These are phyloP conservation scores for Syngnathus scovelli DNA, from an alignment of 2,113 vertebrate genomes.

Conservation along the genomic window DNA sequence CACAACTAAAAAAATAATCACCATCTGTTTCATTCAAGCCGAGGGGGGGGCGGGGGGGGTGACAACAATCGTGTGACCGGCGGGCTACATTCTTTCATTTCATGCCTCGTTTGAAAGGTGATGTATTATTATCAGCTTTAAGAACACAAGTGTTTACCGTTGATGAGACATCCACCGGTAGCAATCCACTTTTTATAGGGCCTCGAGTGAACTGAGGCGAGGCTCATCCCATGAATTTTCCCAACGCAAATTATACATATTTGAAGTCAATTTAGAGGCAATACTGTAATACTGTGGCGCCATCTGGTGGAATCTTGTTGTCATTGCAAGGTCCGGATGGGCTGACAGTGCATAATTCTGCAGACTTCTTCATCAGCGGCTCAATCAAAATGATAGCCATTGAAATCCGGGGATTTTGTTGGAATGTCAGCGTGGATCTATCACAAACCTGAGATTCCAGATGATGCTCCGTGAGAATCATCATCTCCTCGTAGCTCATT, in stretches of 20 bases:
- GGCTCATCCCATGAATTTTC: background rate
- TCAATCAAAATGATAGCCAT: too few species aligned
- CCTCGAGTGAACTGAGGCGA: background rate
- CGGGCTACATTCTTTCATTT: constrained; percentile 55
- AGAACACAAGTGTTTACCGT: constrained; percentile 38
- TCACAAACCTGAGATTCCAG: constrained; percentile 82
- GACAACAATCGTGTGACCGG: constrained; percentile 39
- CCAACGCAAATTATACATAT: too few species aligned
- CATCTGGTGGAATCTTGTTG: too few species aligned
- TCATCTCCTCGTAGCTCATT: constrained; percentile 95
- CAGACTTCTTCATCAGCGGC: too few species aligned
- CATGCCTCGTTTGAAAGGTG: constrained; percentile 60
- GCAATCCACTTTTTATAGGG: background rate
- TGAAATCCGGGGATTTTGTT: background rate
- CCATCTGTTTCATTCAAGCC: constrained; percentile 53
- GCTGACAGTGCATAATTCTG: too few species aligned
- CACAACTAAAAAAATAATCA: constrained; percentile 53
- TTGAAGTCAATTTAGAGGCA: too few species aligned
- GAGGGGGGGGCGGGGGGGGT: constrained; percentile 37
- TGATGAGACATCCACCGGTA: constrained; percentile 17
- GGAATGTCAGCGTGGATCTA: constrained; percentile 20
- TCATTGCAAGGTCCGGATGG: too few species aligned
- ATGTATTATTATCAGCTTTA: constrained; percentile 53
- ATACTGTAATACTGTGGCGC: too few species aligned
- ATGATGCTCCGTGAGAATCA: constrained; percentile 90